Conservation (phyloP, 1,140 invertebrate genomes). For the Meloidogyne exigua region DNA sequence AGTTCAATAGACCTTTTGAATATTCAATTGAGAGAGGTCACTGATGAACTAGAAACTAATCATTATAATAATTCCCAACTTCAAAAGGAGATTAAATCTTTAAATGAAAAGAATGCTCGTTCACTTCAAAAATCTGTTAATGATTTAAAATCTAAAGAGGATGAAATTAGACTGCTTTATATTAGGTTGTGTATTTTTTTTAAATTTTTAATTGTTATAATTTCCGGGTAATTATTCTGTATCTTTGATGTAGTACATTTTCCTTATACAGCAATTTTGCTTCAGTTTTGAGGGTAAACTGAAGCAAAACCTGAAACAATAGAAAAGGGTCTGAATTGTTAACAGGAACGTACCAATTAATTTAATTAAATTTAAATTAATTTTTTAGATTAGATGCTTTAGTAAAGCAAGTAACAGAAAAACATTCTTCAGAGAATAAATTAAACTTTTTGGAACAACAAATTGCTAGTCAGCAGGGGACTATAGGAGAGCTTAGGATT, state of each 20-base stretch:
- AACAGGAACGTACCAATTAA: background rate
- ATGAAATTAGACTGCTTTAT: constrained; percentile 17
- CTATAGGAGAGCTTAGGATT: constrained; percentile 16
- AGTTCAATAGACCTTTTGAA: background rate
- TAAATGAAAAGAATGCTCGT: constrained; percentile 12
- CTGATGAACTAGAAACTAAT: constrained; percentile 13
- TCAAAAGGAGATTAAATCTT: constrained; percentile 14
- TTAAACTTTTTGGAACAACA: constrained; percentile 31
- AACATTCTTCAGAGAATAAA: constrained; percentile 23
- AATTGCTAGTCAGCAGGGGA: constrained; percentile 22
- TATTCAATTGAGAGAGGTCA: background rate
- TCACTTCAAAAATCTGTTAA: background rate
- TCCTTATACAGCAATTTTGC: too few relatives aligned
- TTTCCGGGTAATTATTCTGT: background rate
- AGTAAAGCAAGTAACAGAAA: constrained; percentile 31
- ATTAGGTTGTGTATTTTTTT: constrained; percentile 1
- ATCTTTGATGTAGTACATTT: too few relatives aligned
- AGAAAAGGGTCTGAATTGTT: too few relatives aligned
- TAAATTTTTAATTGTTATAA: too few relatives aligned
- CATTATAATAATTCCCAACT: constrained; percentile 18
- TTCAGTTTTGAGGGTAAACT: too few relatives aligned
- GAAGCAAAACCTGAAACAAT: too few relatives aligned
- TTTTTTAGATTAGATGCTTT: constrained; percentile 26
- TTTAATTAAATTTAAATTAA: too few relatives aligned
- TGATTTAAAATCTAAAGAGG: constrained; percentile 25